A percentile compares a stretch with the other conserved stretches of the same genome.
Conservation (phyloP, 2,113 vertebrate genomes). For the Microtus pennsylvanicus region DNA sequence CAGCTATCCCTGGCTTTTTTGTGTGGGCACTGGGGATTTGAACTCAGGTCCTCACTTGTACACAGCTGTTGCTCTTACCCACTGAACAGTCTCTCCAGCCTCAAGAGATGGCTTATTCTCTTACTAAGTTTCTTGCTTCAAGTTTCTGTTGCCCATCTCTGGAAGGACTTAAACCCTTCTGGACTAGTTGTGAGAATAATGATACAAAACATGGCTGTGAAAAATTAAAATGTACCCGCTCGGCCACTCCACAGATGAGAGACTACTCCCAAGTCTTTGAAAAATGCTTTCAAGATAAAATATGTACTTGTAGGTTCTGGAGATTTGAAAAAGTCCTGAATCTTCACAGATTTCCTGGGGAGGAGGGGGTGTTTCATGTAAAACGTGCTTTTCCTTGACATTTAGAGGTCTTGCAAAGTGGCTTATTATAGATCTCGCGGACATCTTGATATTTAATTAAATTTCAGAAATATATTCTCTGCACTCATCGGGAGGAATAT, state of each 20-base stretch:
- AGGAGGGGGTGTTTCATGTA: slow-evolving; percentile 75
- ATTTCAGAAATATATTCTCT: slow-evolving; percentile 85
- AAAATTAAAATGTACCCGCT: slow-evolving; percentile 82
- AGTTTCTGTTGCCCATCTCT: not conserved
- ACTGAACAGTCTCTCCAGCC: not conserved
- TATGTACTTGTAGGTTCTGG: slow-evolving; percentile 79
- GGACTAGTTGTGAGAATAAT: slow-evolving; percentile 74
- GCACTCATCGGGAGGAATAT: slow-evolving; percentile 76
- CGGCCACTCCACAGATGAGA: slow-evolving; percentile 67
- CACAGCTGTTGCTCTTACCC: not conserved
- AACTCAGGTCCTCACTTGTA: not conserved
- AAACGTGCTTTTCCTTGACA: slow-evolving; percentile 84
- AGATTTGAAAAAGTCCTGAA: slow-evolving; percentile 69
- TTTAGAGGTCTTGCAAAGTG: slow-evolving; percentile 85
- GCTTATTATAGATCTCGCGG: slow-evolving; percentile 87
- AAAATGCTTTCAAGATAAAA: slow-evolving; percentile 85
- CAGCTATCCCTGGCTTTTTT: no score
- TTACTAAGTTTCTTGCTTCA: not conserved
- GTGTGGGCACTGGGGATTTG: not conserved
- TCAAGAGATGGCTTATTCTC: slow-evolving; percentile 12
- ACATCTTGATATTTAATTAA: slow-evolving; percentile 89
- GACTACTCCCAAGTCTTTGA: slow-evolving; percentile 79
- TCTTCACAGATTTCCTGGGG: slow-evolving; percentile 78
- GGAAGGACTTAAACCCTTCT: slow-evolving; percentile 59
- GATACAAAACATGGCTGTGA: slow-evolving; percentile 62